Base-by-base conservation (phyloP, 2,113 vertebrate species). In the Syngnathus floridae region DNA sequence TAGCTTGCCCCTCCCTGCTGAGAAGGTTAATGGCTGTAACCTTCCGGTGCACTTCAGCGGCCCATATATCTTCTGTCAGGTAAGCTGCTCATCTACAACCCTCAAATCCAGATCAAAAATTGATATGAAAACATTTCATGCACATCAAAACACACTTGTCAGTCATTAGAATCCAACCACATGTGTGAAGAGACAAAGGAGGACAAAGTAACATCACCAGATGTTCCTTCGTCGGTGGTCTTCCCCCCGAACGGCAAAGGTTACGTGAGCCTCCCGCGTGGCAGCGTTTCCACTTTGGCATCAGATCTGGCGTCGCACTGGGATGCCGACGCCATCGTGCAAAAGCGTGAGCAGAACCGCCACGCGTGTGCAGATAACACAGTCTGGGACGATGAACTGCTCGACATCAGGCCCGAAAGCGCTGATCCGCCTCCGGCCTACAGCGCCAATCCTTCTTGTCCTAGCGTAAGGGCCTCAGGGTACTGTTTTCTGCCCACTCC, bases 21-120 rank as follows among this genome's bases (percentile, higher is more conserved):
- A 22, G 46, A 48, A 36, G 45, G 48, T 64, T 64, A 49, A 64
- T 49, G 48, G 48, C 48, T 45, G 11, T 38, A 57, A 71, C 26
- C 66, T 31, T 0, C 75, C 75, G 3, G 62, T 83, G 38, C 84
- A 77, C 69, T 86, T 87, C 77, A 84, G 62, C 1, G 84, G 87
- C 5, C 87, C 84, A 0, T 88, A 88, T 69, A 88, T 88, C 76
- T 14, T 86, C 65, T 87, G 81, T 70, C 71, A 65, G 83, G 87
- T 88, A 52, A 65, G 82, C 40, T 2, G 31, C 17, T 41, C 49
- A 35, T 40, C 66, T 54, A 38, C 41, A 55, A 19, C 56, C 46
- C 8, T 67, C 45, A 16, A 9, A n/a, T 10, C 56, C 26, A 31
- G 3, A 31, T 31, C 2, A 31, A 31, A 31, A 31, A 31, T 31